These are phyloP conservation scores for Galerucella pusilla DNA, from an alignment of 2,888 invertebrate genomes.

Conservation along the genomic window DNA sequence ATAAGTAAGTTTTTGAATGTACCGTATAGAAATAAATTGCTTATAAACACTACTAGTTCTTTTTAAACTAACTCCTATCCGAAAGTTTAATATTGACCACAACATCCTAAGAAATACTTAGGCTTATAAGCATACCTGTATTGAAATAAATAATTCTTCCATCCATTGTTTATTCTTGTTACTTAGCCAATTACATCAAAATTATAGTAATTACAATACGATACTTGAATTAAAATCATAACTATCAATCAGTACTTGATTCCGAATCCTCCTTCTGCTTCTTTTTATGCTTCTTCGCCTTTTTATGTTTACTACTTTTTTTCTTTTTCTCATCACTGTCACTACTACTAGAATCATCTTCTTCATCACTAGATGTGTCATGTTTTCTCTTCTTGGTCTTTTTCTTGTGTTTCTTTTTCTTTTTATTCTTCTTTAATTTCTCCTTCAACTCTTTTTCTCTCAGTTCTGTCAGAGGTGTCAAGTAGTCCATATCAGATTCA, in stretches of 20 bases:
- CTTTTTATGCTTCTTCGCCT: constrained; percentile 56
- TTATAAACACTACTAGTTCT: constrained; percentile 55
- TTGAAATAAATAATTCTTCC: too few relatives aligned
- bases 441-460: constrained; percentile 81
- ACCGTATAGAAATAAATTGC: constrained; percentile 64
- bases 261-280: constrained; percentile 19
- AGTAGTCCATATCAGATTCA: constrained; percentile 84
- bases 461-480: constrained; percentile 84
- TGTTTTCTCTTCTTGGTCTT: constrained; percentile 62
- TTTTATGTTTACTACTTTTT: constrained; percentile 58
- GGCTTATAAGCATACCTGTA: too few relatives aligned
- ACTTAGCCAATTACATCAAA: not conserved
- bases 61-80: constrained; percentile 28
- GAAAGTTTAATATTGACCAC: not conserved
- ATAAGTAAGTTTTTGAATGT: constrained; percentile 65
- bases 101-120: too few relatives aligned
- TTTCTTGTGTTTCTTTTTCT: constrained; percentile 69
- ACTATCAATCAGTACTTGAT: constrained; percentile 8
- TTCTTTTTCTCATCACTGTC: constrained; percentile 48
- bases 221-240: not conserved
- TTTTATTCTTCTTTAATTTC: constrained; percentile 74
- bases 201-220: not conserved
- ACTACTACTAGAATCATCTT: constrained; percentile 47
- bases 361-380: constrained; percentile 51
- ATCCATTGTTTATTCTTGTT: too few relatives aligned